Evolutionary conservation across 1,140 invertebrate species (phyloP), one percentile per base, ranked within the genome.

Genomic region (Ericerus pela): DNA sequence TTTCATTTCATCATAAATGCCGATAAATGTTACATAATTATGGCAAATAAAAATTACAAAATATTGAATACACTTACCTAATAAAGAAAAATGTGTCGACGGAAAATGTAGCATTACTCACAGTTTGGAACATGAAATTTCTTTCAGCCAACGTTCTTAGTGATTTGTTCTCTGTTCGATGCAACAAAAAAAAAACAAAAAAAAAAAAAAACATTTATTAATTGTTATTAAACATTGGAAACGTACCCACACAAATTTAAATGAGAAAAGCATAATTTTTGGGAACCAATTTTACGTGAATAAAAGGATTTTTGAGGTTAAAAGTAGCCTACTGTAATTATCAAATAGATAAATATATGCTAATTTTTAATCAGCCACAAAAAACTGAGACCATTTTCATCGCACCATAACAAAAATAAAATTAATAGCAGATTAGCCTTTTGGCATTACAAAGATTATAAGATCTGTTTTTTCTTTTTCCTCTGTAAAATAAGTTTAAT

Each of bases 51-150:
- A 8, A 29, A 53, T 24, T 29, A 47, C 4, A 14, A 24, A 47
- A 47, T 47, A 53, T 16, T 41, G 4, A 16, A 4, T 53, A n/a
- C 20, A 26, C n/a, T 62, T 66, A 80, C 82, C 84, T 88, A 60
- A 89, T 88, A 65, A 90, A 86, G 71, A 94, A 93, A 72, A 93
- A 94, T 5, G 87, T 86, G 67, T 92, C 88, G 16, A 93, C 89
- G 33, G 88, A 88, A 66, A 89, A 88, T 2, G 85, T 86, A 3
- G 87, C 89, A 68, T 92, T 92, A 53, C 84, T 83, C 56, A 90
- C 80, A 6, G 85, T 84, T 68, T 88, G 85, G 66, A 85, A 88
- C 70, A 83, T 76, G 63, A 87, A 81, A 61, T 81, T 82, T 54
- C 82, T 73, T 66, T 89, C 85, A 2, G 82, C 82, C 59, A 88